These are phyloP conservation scores for Drosophila nigritarsus DNA, from an alignment of 2,888 invertebrate species.

Conservation along the genomic window DNA sequence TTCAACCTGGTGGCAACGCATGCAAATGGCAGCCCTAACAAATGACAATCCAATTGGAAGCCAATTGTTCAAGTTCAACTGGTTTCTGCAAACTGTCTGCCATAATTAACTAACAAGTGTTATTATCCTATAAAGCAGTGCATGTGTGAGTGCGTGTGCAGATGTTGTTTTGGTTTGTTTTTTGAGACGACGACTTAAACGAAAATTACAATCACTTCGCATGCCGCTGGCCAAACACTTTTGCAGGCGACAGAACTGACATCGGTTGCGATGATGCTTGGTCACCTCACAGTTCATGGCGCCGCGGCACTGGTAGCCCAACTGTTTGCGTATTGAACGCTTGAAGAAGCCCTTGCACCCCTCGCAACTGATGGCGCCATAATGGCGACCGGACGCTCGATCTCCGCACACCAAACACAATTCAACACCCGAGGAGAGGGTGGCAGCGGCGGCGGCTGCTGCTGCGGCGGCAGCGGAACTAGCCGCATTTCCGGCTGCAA, in stretches of 20 bases:
- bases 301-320: slow-evolving; percentile 98
- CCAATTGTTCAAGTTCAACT: slow-evolving; percentile 10
- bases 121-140: slow-evolving; percentile 14
- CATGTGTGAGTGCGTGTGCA: slow-evolving; percentile 26
- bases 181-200: slow-evolving; percentile 84
- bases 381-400: slow-evolving; percentile 97
- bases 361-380: slow-evolving; percentile 95
- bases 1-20: slow-evolving; percentile 1
- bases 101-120: slow-evolving; percentile 26
- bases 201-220: slow-evolving; percentile 97
- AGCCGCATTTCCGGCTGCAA: slow-evolving; percentile 59
- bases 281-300: slow-evolving; percentile 99
- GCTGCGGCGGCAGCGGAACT: slow-evolving; percentile 50
- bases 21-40: slow-evolving; percentile 22
- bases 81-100: slow-evolving; percentile 7
- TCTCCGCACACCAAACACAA: slow-evolving; percentile 98
- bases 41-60: neutral
- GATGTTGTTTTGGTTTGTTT: slow-evolving; percentile 23
- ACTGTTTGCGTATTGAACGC: slow-evolving; percentile 97
- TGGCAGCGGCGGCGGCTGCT: slow-evolving; percentile 28
- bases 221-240: slow-evolving; percentile 99
- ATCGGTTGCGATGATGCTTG: slow-evolving; percentile 98
- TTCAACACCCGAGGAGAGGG: slow-evolving; percentile 86
- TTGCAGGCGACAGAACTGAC: slow-evolving; percentile 98
- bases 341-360: slow-evolving; percentile 99